These are phyloP conservation scores for Oryzias celebensis DNA, from an alignment of 2,113 vertebrate species.

Conservation along the genomic window DNA sequence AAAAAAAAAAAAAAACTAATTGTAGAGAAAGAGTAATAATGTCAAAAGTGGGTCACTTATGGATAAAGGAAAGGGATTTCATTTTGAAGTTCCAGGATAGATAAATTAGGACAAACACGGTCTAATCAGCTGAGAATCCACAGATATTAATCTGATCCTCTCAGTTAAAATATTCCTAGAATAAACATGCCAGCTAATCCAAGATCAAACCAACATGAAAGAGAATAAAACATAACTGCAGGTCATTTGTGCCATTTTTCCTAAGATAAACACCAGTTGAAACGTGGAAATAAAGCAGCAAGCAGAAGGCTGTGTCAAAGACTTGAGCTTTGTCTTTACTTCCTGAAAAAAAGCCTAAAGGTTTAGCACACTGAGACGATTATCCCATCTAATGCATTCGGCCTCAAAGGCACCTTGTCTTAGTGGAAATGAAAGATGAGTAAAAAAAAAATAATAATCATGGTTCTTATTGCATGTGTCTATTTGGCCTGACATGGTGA, in stretches of 20 bases:
- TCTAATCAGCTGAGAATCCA: conserved; percentile 60
- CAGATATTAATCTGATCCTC: conserved; percentile 61
- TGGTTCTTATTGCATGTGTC: conserved; percentile 10
- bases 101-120: conserved; percentile 54
- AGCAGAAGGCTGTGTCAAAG: conserved; percentile 19
- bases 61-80: conserved; percentile 66
- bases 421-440: conserved; percentile 24
- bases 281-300: conserved; percentile 9
- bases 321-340: conserved; percentile 29
- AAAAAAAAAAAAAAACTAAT: conserved; percentile 14
- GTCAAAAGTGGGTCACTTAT: conserved; percentile 68
- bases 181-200: conserved; percentile 18
- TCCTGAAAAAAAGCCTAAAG: conserved; percentile 26
- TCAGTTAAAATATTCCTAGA: conserved; percentile 47
- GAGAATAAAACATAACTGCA: background rate
- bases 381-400: conserved; percentile 35
- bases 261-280: conserved; percentile 18
- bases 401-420: conserved; percentile 51
- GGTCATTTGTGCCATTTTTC: conserved; percentile 12
- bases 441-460: background rate
- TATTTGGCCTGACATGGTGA: conserved; percentile 24
- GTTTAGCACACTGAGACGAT: conserved; percentile 41
- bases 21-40: conserved; percentile 47
- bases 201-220: conserved; percentile 1
- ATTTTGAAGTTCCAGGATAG: conserved; percentile 56